Evolutionary conservation across 2,113 vertebrate genomes (phyloP), one percentile per base, ranked within the genome.

Genomic region (Takifugu flavidus): DNA sequence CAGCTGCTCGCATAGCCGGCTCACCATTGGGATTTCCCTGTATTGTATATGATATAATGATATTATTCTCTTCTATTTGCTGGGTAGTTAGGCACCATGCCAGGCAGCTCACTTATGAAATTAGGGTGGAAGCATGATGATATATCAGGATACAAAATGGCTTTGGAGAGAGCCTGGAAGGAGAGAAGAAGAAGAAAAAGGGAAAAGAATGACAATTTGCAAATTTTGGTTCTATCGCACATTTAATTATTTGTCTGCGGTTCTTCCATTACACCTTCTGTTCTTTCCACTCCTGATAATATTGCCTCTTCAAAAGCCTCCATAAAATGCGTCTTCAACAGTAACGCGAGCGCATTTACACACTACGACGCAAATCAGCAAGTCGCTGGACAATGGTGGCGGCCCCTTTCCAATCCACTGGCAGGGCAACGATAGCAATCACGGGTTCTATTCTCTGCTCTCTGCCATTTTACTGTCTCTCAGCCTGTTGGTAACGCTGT

Each of bases 381-480:
- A 88, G 85, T 79, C 47, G 44, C 71, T 72, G 77, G 87, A 90
- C 87, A 89, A 89, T 89, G 67, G 82, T 28, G 53, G 63, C 44
- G 47, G 56, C 73, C 80, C 72, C 75, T 2, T 74, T 82, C 79
- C 78, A 78, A 88, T 89, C 86, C 83, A 75, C 82, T 83, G 68
- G 75, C 86, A 72, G 71, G 85, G 78, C 78, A 85, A 89, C 65
- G 76, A 83, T 64, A 75, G 77, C 70, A 76, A 79, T 61, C 71
- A 76, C 73, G 72, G 73, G 65, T 83, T 88, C 86, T 90, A 86
- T 88, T 89, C 84, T 89, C 68, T 83, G 69, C 80, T 72, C 70
- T 73, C 74, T 86, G 78, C 80, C 85, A 80, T 89, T 91, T 89
- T 82, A 88, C 73, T 88, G 85, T 80, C 82, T 79, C 83, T 85